Evolutionary conservation across 1,140 invertebrate species (phyloP), one percentile per base, ranked within the genome.

Genomic region (Nilaparvata lugens): DNA sequence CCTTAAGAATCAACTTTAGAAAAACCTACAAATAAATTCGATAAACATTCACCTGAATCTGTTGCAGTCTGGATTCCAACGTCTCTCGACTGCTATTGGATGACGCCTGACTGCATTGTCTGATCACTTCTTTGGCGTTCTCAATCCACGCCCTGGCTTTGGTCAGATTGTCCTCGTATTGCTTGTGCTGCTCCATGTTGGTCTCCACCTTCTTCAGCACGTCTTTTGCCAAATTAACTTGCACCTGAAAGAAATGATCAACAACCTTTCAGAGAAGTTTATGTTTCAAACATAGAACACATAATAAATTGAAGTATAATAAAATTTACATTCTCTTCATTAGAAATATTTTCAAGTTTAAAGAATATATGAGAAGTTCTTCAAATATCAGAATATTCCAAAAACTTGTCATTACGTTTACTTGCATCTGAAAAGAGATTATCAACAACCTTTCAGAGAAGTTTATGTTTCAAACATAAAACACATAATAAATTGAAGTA

Each of bases 151-250:
- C 80, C 56, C 83, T 81, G n/a, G 89, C 87, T 68, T 91, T 90
- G 2, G 79, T 78, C 61, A 91, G 80, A 69, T 89, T 89, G 28
- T 83, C 79, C 61, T 89, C 84, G 70, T 93, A 97, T 65, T 88
- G 83, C 64, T 87, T 78, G 74, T 97, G 94, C 69, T 95, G 91
- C 64, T 92, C 85, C 13, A 85, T 81, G 72, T 95, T 95, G 0
- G 87, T 90, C 76, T 95, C 88, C 11, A 95, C 89, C 74, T 95
- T 95, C 67, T 93, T 93, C 24, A 95, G 70, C 0, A 96, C 90
- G 75, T 97, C 94, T 74, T 94, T 95, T 0, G 88, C 92, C 64
- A 94, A 79, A 70, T 95, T 94, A 0, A 93, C 79, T 69, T 94
- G 84, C 0, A 93, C 87, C 71, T 73, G 43, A 28, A 65, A 59